Percentiles rank a stretch among this genome's conserved stretches.
phyloP scores from a whole-genome alignment of 1,140 invertebrate species.

The Oryzaephilus surinamensis region DNA sequence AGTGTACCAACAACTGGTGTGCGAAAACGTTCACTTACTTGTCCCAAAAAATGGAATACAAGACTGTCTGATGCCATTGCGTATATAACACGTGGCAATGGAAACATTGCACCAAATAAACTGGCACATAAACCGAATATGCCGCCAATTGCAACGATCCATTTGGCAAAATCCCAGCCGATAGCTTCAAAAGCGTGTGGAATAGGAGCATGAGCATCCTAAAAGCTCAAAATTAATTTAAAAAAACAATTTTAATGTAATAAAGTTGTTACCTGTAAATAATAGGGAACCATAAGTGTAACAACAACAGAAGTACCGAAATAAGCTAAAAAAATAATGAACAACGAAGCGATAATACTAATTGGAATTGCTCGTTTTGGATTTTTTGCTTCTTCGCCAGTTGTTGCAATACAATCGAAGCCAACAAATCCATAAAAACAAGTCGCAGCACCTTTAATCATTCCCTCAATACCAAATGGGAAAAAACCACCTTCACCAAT shows the following conservation, averaged over 20 bases:
- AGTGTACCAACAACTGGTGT: slow-evolving; percentile 74
- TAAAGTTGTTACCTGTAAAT: slow-evolving; percentile 52
- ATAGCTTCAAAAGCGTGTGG: slow-evolving; percentile 58
- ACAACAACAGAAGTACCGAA: slow-evolving; percentile 76
- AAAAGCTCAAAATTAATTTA: slow-evolving; percentile 14
- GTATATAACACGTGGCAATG: slow-evolving; percentile 73
- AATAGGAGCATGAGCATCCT: slow-evolving; percentile 57
- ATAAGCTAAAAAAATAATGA: slow-evolving; percentile 72
- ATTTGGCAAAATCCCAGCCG: slow-evolving; percentile 60
- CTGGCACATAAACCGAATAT: slow-evolving; percentile 64
- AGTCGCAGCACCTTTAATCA: slow-evolving; percentile 79
- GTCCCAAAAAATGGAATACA: slow-evolving; percentile 62
- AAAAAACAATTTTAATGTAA: slow-evolving; percentile 1
- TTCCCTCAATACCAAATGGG: slow-evolving; percentile 70
- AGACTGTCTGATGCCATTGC: slow-evolving; percentile 80
- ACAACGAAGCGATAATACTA: slow-evolving; percentile 70
- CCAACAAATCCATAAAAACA: slow-evolving; percentile 91
- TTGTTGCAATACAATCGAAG: slow-evolving; percentile 84
- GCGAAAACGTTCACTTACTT: slow-evolving; percentile 56
- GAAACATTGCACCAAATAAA: slow-evolving; percentile 77
- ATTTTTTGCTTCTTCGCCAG: slow-evolving; percentile 77
- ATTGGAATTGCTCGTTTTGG: slow-evolving; percentile 79
- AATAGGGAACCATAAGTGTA: slow-evolving; percentile 92
- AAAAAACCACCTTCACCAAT: slow-evolving; percentile 66
- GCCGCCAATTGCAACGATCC: slow-evolving; percentile 68